These are phyloP conservation scores for Actinopyga echinites DNA, from an alignment of 53 echinoderm and acorn worm species.

Conservation along the genomic window DNA sequence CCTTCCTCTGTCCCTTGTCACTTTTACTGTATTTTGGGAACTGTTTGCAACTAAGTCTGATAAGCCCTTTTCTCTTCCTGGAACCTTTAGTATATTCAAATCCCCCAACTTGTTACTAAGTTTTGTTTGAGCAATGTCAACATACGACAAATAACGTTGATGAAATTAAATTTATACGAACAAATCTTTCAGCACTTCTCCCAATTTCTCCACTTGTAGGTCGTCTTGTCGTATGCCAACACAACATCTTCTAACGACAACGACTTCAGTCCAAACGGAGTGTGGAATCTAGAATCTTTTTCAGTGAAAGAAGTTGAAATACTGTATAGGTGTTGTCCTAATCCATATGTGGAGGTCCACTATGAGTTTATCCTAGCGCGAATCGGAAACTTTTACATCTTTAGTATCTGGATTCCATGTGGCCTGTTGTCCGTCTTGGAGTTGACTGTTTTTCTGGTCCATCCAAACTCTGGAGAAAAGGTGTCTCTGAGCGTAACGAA, in stretches of 20 bases:
- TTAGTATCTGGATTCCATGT: conserved; percentile 33
- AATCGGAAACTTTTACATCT: conserved; percentile 20
- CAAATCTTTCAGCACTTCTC: no score
- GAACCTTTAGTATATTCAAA: no score
- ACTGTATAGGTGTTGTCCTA: background rate
- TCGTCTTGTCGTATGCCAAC: background rate
- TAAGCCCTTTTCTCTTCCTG: no score
- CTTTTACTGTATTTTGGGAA: no score
- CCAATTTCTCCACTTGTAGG: no score
- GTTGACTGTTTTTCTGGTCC: conserved; percentile 17
- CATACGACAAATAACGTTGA: no score
- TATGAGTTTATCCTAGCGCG: background rate
- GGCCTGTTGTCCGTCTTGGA: conserved; percentile 12
- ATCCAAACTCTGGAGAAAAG: conserved; percentile 35
- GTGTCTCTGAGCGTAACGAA: conserved; percentile 35
- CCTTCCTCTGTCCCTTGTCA: no score
- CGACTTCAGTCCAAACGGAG: conserved; percentile 4
- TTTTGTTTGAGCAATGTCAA: no score
- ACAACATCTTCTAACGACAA: background rate
- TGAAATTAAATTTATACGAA: no score
- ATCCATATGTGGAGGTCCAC: conserved; percentile 12
- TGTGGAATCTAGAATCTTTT: background rate
- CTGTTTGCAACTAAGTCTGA: no score
- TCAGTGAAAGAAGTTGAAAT: background rate
- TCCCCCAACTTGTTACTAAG: no score